A percentile compares a stretch with the other conserved stretches of the same genome.
phyloP scores from a whole-genome alignment of 2,797 vertebrate genomes.

The Lates japonicus region DNA sequence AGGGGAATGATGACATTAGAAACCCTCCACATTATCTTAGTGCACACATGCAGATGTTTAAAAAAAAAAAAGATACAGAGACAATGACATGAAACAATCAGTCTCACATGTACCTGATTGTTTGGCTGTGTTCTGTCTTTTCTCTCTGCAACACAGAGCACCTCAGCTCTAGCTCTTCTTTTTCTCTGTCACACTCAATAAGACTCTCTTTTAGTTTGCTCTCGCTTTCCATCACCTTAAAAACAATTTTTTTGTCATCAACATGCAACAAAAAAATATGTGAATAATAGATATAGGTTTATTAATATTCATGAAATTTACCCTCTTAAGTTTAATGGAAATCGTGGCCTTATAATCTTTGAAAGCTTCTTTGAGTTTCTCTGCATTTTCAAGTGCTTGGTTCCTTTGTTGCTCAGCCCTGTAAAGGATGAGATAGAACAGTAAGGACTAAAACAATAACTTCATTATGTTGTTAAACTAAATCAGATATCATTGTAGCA shows the following conservation, averaged over 20 bases:
- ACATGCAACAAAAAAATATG: background rate
- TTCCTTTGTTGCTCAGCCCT: slow-evolving; percentile 94
- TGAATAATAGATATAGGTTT: background rate
- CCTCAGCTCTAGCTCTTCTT: slow-evolving; percentile 81
- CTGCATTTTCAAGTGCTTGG: slow-evolving; percentile 89
- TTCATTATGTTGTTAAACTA: background rate
- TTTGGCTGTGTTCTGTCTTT: slow-evolving; percentile 63
- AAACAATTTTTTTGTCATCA: background rate
- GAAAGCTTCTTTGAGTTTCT: slow-evolving; percentile 90
- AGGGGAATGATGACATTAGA: background rate
- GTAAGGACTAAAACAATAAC: background rate
- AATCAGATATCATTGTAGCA: background rate
- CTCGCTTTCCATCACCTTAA: slow-evolving; percentile 79
- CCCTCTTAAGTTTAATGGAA: slow-evolving; percentile 88
- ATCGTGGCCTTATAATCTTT: slow-evolving; percentile 89
- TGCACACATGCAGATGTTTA: background rate
- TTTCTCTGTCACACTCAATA: slow-evolving; percentile 84
- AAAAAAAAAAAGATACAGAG: rapidly evolving
- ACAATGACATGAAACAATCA: background rate
- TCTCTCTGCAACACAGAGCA: slow-evolving; percentile 64
- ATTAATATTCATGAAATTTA: slow-evolving; percentile 50
- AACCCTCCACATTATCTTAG: background rate
- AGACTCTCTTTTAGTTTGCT: slow-evolving; percentile 80
- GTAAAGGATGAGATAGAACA: slow-evolving; percentile 24
- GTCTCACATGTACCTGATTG: slow-evolving; percentile 57